These are phyloP conservation scores for Oncorhynchus tshawytscha DNA, from an alignment of 2,113 vertebrate species.

Conservation along the genomic window DNA sequence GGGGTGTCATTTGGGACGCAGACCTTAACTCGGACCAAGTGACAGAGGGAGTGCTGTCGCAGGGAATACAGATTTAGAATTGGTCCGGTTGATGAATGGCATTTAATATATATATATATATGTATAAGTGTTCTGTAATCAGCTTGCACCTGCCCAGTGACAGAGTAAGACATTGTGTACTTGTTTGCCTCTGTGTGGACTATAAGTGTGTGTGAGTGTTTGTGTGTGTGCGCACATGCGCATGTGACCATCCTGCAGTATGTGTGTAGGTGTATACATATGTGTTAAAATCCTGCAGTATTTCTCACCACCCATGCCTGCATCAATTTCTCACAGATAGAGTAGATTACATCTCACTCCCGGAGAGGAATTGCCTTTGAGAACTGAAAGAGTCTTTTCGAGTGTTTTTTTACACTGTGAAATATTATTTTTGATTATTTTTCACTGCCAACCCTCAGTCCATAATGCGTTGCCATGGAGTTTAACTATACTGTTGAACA, in stretches of 20 bases:
- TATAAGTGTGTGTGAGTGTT: neutral
- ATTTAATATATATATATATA: too few species aligned
- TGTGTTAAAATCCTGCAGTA: slow-evolving; percentile 4
- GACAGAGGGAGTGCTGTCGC: too few species aligned
- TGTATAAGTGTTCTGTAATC: too few species aligned
- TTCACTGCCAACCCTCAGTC: neutral
- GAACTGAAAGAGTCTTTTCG: neutral
- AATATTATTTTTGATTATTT: neutral
- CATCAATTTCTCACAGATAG: neutral
- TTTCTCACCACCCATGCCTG: too few species aligned
- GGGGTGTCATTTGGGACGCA: too few species aligned
- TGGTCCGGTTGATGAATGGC: too few species aligned
- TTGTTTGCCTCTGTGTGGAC: too few species aligned
- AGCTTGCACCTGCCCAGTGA: too few species aligned
- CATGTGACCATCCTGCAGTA: neutral
- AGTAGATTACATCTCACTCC: neutral
- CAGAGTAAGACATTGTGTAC: too few species aligned
- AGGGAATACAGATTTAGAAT: too few species aligned
- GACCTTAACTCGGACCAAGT: too few species aligned
- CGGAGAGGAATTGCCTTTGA: slow-evolving; percentile 25
- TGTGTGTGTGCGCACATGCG: neutral
- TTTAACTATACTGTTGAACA: neutral
- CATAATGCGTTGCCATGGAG: neutral
- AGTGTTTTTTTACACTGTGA: neutral
- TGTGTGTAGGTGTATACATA: neutral